These are phyloP conservation scores for Megamerina dolium DNA, from an alignment of 2,888 invertebrate genomes.

Conservation along the genomic window DNA sequence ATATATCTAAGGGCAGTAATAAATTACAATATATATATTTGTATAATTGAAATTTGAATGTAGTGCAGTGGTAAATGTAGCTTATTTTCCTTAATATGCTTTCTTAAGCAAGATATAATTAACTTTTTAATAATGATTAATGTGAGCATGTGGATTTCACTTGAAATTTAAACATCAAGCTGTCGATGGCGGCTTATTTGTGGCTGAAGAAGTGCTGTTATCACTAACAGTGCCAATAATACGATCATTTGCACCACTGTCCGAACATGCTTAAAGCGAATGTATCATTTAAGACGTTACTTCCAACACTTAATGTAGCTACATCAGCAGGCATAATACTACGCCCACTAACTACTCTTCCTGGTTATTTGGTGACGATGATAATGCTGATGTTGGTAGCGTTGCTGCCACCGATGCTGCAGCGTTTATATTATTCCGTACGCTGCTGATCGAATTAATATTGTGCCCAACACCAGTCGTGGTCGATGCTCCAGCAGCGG, in stretches of 20 bases:
- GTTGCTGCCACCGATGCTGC: constrained; percentile 11
- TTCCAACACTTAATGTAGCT: constrained; percentile 10
- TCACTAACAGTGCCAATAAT: constrained; percentile 27
- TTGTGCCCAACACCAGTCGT: constrained; percentile 19
- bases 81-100: too few relatives aligned
- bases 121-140: too few relatives aligned
- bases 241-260: not conserved
- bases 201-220: not conserved
- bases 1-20: too few relatives aligned
- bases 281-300: constrained; percentile 18
- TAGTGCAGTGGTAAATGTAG: too few relatives aligned
- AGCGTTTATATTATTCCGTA: constrained; percentile 22
- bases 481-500: constrained; percentile 23
- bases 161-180: constrained; percentile 34
- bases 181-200: constrained; percentile 29
- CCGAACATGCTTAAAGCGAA: constrained; percentile 33
- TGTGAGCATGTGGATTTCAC: too few relatives aligned
- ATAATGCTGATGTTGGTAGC: constrained; percentile 12
- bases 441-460: too few relatives aligned
- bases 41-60: too few relatives aligned
- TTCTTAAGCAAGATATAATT: too few relatives aligned
- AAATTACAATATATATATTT: too few relatives aligned
- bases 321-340: constrained; percentile 24
- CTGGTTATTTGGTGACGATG: constrained; percentile 26
- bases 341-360: constrained; percentile 31